A percentile compares a stretch with the other conserved stretches of the same genome.
Evolutionary conservation across 2,797 vertebrate species (phyloP).

Genomic region (Urophycis tenuis): DNA sequence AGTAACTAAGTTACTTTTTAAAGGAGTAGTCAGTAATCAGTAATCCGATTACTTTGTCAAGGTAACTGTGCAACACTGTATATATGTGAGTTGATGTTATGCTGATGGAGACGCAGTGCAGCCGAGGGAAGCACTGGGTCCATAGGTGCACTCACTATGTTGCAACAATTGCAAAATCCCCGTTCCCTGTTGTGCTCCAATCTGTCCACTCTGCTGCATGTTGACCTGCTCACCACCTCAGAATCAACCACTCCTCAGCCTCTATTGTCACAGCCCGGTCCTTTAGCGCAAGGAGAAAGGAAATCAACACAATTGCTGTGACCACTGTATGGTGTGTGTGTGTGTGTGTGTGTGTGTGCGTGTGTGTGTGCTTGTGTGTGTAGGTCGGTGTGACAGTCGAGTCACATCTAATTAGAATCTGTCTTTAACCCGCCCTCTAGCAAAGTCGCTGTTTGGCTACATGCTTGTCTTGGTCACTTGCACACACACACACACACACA

Average conservation of each 20-base stretch:
- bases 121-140: not conserved
- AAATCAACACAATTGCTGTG: not conserved
- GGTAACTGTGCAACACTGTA: too few relatives aligned
- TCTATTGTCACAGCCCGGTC: too few relatives aligned
- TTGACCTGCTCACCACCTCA: not conserved
- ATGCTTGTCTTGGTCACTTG: slow-evolving; percentile 5
- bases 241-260: not conserved
- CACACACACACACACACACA: slow-evolving; percentile 2
- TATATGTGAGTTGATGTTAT: too few relatives aligned
- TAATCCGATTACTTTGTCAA: too few relatives aligned
- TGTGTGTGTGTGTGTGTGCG: slow-evolving; percentile 3
- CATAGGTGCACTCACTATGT: not conserved
- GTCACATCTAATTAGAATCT: slow-evolving; percentile 34
- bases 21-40: too few relatives aligned
- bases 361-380: slow-evolving; percentile 16
- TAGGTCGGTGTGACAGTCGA: slow-evolving; percentile 22
- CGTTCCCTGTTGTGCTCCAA: not conserved
- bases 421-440: slow-evolving; percentile 34
- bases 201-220: not conserved
- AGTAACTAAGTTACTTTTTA: too few relatives aligned
- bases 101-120: too few relatives aligned
- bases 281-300: not conserved
- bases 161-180: not conserved
- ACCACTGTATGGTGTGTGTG: not conserved
- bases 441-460: slow-evolving; percentile 31